phyloP scores from a whole-genome alignment of 2,888 invertebrate genomes.

The Strigamia maritima region DNA sequence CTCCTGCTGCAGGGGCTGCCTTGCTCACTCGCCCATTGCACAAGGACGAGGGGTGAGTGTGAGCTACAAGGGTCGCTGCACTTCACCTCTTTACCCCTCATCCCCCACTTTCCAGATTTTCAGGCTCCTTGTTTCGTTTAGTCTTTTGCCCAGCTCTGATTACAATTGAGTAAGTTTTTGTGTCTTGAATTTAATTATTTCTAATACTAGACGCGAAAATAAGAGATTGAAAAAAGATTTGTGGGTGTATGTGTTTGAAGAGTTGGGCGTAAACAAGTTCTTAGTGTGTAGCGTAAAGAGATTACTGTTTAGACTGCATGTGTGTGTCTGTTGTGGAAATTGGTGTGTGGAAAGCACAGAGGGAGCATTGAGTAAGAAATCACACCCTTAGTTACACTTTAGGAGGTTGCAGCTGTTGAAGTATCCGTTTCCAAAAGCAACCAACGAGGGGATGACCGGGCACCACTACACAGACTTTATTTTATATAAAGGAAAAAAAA shows the following conservation, averaged over 20 bases:
- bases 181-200: too few species aligned
- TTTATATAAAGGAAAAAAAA: neutral
- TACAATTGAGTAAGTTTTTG: neutral
- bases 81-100: constrained; percentile 19
- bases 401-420: constrained; percentile 16
- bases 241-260: neutral
- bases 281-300: neutral
- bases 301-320: constrained; percentile 9
- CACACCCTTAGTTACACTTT: constrained; percentile 20
- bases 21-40: constrained; percentile 11
- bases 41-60: constrained; percentile 1
- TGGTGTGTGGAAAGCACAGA: constrained; percentile 4
- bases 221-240: neutral
- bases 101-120: neutral
- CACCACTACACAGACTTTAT: neutral
- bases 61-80: constrained; percentile 18
- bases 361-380: constrained; percentile 16
- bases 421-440: constrained; percentile 13
- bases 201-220: neutral
- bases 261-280: neutral
- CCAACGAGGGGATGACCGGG: neutral
- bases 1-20: constrained; percentile 23
- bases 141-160: neutral
- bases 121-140: neutral
- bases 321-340: constrained; percentile 1